phyloP scores from a whole-genome alignment of 2,113 vertebrate species.

The Hippocampus barbouri region DNA sequence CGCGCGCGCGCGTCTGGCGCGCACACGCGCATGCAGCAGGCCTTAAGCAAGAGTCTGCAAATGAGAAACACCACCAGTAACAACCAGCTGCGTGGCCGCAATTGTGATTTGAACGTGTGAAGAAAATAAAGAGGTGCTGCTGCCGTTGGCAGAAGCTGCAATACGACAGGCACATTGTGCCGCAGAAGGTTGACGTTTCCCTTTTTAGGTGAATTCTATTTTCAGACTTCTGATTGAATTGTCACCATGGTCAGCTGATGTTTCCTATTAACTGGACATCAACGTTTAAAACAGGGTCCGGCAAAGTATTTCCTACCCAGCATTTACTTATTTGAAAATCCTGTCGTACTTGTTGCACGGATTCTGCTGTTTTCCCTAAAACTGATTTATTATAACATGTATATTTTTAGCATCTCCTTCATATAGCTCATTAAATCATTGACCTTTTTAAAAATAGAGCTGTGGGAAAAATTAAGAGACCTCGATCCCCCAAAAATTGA shows the following conservation, averaged over 20 bases:
- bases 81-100: neutral
- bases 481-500: no score
- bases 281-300: neutral
- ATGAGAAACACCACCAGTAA: neutral
- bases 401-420: neutral
- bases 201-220: neutral
- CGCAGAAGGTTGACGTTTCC: neutral
- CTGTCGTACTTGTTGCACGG: no score
- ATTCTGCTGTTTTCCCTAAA: neutral
- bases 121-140: slow-evolving; percentile 1
- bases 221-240: neutral
- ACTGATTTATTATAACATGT: neutral
- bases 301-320: neutral
- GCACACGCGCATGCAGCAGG: neutral
- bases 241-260: neutral
- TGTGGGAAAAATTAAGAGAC: neutral
- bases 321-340: neutral
- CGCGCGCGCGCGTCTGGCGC: neutral
- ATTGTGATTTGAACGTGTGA: neutral
- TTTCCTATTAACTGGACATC: neutral
- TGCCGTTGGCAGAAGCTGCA: neutral
- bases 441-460: neutral
- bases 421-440: neutral
- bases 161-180: slow-evolving; percentile 34
- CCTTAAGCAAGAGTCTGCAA: neutral